These are phyloP conservation scores for Chaenodraco wilsoni DNA, from an alignment of 2,797 vertebrate genomes.

Conservation along the genomic window DNA sequence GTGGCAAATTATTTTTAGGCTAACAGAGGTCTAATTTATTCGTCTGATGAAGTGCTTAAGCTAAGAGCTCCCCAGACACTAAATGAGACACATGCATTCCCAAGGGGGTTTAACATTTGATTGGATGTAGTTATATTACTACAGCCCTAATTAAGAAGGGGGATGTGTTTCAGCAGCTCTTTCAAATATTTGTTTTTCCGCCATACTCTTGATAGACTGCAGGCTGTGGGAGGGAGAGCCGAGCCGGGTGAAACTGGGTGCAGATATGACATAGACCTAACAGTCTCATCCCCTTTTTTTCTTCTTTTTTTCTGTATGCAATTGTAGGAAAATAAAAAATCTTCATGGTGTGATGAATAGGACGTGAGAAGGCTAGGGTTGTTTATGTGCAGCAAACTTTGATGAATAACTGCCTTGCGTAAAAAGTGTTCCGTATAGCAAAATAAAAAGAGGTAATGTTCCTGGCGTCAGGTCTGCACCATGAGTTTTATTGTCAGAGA, in stretches of 20 bases:
- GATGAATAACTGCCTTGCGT: slow-evolving; percentile 71
- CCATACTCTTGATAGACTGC: slow-evolving; percentile 79
- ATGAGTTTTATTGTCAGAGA: slow-evolving; percentile 81
- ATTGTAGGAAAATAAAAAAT: slow-evolving; percentile 24
- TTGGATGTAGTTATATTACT: slow-evolving; percentile 85
- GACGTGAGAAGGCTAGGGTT: slow-evolving; percentile 22
- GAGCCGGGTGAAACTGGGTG: slow-evolving; percentile 55
- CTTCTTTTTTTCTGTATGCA: background rate
- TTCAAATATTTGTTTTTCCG: slow-evolving; percentile 86
- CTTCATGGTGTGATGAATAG: slow-evolving; percentile 9
- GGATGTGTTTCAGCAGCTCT: slow-evolving; percentile 84
- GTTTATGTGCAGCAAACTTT: slow-evolving; percentile 62
- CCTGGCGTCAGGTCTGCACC: slow-evolving; percentile 77
- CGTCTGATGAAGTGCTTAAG: slow-evolving; percentile 85
- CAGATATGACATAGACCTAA: slow-evolving; percentile 59
- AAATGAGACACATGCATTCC: slow-evolving; percentile 83
- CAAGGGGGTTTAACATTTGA: slow-evolving; percentile 81
- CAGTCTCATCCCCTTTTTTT: slow-evolving; percentile 32
- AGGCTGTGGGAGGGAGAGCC: slow-evolving; percentile 71
- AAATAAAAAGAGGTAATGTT: slow-evolving; percentile 84
- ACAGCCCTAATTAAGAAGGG: slow-evolving; percentile 86
- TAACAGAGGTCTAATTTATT: slow-evolving; percentile 87
- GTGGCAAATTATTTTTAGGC: slow-evolving; percentile 82
- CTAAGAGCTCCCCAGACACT: slow-evolving; percentile 86
- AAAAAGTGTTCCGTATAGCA: slow-evolving; percentile 71